phyloP scores from a whole-genome alignment of 1,140 invertebrate species.

The Ruditapes philippinarum region DNA sequence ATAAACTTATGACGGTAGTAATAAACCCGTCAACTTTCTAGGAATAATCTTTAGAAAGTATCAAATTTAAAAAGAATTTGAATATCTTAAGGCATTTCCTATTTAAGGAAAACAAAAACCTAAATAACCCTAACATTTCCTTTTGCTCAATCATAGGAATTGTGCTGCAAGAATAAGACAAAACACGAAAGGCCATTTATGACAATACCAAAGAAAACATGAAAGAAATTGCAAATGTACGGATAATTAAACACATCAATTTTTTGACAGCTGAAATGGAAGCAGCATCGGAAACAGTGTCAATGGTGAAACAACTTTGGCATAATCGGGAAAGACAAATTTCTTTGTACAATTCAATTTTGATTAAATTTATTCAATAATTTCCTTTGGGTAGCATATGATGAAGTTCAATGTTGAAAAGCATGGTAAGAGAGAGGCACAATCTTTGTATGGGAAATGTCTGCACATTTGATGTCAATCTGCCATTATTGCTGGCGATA shows the following conservation, averaged over 20 bases:
- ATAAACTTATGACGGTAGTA: neutral
- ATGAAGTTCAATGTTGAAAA: constrained; percentile 6
- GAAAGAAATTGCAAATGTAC: neutral
- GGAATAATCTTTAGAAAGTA: neutral
- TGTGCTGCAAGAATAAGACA: neutral
- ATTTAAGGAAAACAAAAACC: neutral
- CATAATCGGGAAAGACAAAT: constrained; percentile 10
- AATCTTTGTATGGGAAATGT: constrained; percentile 13
- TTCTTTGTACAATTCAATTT: constrained; percentile 37
- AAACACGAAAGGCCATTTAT: neutral
- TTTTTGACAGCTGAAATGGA: constrained; percentile 2
- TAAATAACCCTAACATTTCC: neutral
- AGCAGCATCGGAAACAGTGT: constrained; percentile 12
- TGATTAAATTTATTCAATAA: constrained; percentile 50
- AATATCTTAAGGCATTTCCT: constrained; percentile 11
- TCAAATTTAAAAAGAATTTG: neutral
- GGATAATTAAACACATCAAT: constrained; percentile 26
- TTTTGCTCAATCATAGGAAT: neutral
- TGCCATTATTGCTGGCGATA: neutral
- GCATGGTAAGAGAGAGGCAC: neutral
- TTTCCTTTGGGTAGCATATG: constrained; percentile 46
- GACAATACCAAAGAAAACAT: neutral
- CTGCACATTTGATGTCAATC: constrained; percentile 1
- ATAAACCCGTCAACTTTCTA: constrained; percentile 18
- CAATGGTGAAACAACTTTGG: constrained; percentile 17